A percentile compares a stretch with the other conserved stretches of the same genome.
Evolutionary conservation across 1,140 invertebrate species (phyloP).

Genomic region (Pogonognathellus flavescens): DNA sequence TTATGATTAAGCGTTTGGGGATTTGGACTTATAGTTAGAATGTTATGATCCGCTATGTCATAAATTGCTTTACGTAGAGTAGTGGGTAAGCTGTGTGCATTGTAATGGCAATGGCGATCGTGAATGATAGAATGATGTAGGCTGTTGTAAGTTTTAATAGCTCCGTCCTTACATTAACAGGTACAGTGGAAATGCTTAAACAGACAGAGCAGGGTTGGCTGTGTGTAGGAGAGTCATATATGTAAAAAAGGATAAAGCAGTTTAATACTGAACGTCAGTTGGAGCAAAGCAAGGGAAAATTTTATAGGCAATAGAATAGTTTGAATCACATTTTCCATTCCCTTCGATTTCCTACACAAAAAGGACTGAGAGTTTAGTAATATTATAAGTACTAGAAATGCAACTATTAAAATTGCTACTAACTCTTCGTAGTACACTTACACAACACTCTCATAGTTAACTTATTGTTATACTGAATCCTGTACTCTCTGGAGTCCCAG

Average conservation of each 20-base stretch:
- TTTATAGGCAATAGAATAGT: constrained; percentile 44
- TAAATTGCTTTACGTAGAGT: constrained; percentile 5
- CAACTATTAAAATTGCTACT: background rate
- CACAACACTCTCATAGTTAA: background rate
- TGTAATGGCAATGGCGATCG: constrained; percentile 36
- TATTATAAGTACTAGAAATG: background rate
- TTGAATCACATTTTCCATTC: constrained; percentile 53
- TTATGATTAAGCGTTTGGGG: constrained; percentile 34
- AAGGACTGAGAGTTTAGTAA: background rate
- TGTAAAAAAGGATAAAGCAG: constrained; percentile 23
- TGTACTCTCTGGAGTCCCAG: background rate
- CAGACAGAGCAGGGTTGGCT: background rate
- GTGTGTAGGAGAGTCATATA: background rate
- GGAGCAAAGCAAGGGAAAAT: constrained; percentile 29
- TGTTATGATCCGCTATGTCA: constrained; percentile 27
- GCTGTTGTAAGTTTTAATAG: constrained; percentile 33
- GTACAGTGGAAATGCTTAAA: constrained; percentile 25
- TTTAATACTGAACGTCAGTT: constrained; percentile 31
- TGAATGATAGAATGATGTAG: constrained; percentile 28
- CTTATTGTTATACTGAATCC: background rate
- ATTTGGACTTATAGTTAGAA: constrained; percentile 9
- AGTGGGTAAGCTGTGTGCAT: constrained; percentile 2
- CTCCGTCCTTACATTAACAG: constrained; percentile 29
- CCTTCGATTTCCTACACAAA: constrained; percentile 27
- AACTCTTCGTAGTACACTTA: background rate